Percentiles rank a stretch among this genome's conserved stretches.
Evolutionary conservation across 1,140 invertebrate species (phyloP).

Genomic region (Tachypleus tridentatus): DNA sequence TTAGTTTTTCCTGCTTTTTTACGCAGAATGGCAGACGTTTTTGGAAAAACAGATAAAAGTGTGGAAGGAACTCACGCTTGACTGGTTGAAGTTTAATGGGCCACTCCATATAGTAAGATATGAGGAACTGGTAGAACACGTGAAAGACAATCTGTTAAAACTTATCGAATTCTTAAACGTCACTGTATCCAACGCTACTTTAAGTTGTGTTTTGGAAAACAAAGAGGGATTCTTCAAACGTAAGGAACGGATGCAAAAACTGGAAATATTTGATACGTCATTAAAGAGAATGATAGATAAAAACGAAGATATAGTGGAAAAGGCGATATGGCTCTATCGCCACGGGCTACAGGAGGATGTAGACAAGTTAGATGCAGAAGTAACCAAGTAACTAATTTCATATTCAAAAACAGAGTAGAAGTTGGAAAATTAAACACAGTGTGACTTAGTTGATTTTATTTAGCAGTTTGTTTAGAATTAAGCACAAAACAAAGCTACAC

Average conservation of each 20-base stretch:
- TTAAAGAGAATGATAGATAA: too few relatives aligned
- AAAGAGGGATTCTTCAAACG: slow-evolving; percentile 55
- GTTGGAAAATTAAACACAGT: too few relatives aligned
- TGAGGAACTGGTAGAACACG: slow-evolving; percentile 49
- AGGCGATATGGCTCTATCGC: too few relatives aligned
- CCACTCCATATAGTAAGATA: slow-evolving; percentile 56
- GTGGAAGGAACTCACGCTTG: slow-evolving; percentile 52
- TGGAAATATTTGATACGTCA: slow-evolving; percentile 28
- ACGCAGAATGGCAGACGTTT: slow-evolving; percentile 56
- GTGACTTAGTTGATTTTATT: too few relatives aligned
- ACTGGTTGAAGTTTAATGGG: slow-evolving; percentile 57
- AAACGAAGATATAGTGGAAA: too few relatives aligned
- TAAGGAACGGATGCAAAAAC: slow-evolving; percentile 39
- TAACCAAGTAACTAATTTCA: too few relatives aligned
- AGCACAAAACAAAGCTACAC: too few relatives aligned
- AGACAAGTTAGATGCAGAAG: too few relatives aligned
- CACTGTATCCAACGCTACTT: slow-evolving; percentile 22
- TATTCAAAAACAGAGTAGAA: too few relatives aligned
- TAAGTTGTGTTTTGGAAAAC: slow-evolving; percentile 30
- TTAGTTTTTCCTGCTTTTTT: neutral
- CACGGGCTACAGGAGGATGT: too few relatives aligned
- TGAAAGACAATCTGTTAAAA: slow-evolving; percentile 42
- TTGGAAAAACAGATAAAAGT: slow-evolving; percentile 48
- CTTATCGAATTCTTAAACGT: slow-evolving; percentile 46
- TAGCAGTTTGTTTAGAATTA: too few relatives aligned